A percentile compares a stretch with the other conserved stretches of the same genome.
These are phyloP conservation scores for Tetanocera ferruginea DNA, from an alignment of 2,888 invertebrate genomes.

Conservation along the genomic window DNA sequence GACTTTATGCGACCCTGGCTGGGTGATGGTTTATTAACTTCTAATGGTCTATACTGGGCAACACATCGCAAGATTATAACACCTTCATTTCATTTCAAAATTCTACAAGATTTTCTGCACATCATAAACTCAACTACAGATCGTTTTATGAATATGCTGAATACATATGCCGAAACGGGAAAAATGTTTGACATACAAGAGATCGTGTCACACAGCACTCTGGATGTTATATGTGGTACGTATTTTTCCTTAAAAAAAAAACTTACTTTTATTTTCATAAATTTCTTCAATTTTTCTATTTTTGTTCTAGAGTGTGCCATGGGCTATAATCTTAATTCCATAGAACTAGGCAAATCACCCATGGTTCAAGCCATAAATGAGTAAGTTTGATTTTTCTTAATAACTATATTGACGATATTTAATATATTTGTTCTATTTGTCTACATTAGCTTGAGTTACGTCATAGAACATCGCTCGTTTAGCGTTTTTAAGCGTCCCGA, in stretches of 20 bases:
- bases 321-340: constrained; percentile 36
- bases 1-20: constrained; percentile 68
- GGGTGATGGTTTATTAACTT: constrained; percentile 69
- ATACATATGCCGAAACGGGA: constrained; percentile 46
- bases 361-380: constrained; percentile 40
- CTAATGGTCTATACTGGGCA: constrained; percentile 68
- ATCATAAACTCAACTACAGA: constrained; percentile 70
- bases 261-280: not conserved
- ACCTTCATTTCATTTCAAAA: constrained; percentile 68
- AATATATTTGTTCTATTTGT: not conserved
- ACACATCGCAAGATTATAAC: constrained; percentile 71
- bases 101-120: constrained; percentile 56
- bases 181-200: constrained; percentile 70
- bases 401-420: not conserved
- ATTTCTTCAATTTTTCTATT: not conserved
- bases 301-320: constrained; percentile 40
- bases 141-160: constrained; percentile 67
- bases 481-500: constrained; percentile 52
- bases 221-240: constrained; percentile 67
- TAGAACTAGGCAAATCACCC: constrained; percentile 34
- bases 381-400: not conserved
- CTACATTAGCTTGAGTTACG: constrained; percentile 47
- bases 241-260: not conserved
- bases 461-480: constrained; percentile 50
- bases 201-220: constrained; percentile 69